Conservation (phyloP, 2,888 invertebrate genomes). For the Phasia obesa region DNA sequence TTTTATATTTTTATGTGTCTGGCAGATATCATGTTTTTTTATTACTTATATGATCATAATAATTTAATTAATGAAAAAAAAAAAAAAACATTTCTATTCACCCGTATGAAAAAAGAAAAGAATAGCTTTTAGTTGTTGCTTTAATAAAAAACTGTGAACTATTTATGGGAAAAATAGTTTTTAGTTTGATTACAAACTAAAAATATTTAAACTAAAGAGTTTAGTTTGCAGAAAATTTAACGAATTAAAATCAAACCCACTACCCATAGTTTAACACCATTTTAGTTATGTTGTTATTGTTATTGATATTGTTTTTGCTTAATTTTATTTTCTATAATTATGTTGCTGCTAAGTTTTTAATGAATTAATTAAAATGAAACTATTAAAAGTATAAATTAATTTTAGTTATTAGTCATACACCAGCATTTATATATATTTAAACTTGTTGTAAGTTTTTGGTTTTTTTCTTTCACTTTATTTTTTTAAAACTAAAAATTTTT, state of each 20-base stretch:
- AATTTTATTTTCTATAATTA: conserved; percentile 28
- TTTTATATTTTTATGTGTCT: conserved; percentile 44
- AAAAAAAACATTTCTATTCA: not conserved
- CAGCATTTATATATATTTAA: conserved; percentile 17
- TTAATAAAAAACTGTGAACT: too few species aligned
- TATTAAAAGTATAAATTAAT: conserved; percentile 36
- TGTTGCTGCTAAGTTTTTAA: conserved; percentile 65
- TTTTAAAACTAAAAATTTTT: conserved; percentile 40
- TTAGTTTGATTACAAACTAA: conserved; percentile 41
- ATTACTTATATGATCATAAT: conserved; percentile 29
- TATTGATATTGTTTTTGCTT: conserved; percentile 45
- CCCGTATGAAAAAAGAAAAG: not conserved
- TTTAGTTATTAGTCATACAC: conserved; percentile 16
- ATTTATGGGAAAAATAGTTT: conserved; percentile 47
- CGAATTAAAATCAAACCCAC: too few species aligned
- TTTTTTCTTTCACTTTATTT: conserved; percentile 8
- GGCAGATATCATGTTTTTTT: conserved; percentile 26
- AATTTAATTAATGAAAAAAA: conserved; percentile 57
- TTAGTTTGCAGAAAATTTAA: not conserved
- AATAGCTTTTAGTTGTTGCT: not conserved
- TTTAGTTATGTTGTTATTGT: not conserved
- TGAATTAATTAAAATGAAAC: conserved; percentile 67
- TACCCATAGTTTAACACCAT: conserved; percentile 1
- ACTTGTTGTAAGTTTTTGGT: conserved; percentile 19
- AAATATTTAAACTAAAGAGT: not conserved